Base-by-base conservation (phyloP, 2,797 vertebrate genomes). In the Garrulus glandarius region DNA sequence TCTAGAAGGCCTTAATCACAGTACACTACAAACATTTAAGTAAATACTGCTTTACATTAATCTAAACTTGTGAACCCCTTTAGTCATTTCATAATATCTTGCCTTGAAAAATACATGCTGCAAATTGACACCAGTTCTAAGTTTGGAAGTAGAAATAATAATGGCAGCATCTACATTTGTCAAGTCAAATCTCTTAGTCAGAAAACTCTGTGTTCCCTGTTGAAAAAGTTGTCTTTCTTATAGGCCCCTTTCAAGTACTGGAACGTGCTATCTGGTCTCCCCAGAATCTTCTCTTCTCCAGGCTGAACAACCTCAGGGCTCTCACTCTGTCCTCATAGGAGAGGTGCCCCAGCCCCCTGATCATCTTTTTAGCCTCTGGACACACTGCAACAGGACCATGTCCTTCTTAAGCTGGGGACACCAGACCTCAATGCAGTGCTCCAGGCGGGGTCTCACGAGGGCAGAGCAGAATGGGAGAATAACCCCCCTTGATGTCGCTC, bases 91-190 rank as follows among this genome's bases (percentile, higher is more conserved):
- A 53, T 29, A 81, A 61, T 37, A 21, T n/a, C 37, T 92, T 57
- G 36, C 49, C 84, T 71, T 93, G 24, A 88, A 90, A 88, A 87
- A 64, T 36, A 57, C 22, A 76, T 53, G 12, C 46, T 87, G 37
- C 21, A 88, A 93, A 71, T 39, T 78, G 36, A 84, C 8, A 49
- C 26, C 10, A 70, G 82, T 70, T 76, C 70, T 95, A 59, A 80
- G 14, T 39, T 89, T 63, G 41, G 70, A 78, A 90, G 47, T 63
- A 85, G 68, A 86, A 74, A 88, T 72, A 61, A 77, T 76, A 96
- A 95, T 67, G 69, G 87, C 46, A 90, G 70, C 49, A 93, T 61
- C 94, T 91, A 69, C 23, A 67, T 94, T 75, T 94, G 84, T 94
- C 64, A 94, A 85, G 70, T 83, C 72, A 96, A 82, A 80, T 86